Conservation (phyloP, 2,888 invertebrate species). For the Standfussiana lucernea region DNA sequence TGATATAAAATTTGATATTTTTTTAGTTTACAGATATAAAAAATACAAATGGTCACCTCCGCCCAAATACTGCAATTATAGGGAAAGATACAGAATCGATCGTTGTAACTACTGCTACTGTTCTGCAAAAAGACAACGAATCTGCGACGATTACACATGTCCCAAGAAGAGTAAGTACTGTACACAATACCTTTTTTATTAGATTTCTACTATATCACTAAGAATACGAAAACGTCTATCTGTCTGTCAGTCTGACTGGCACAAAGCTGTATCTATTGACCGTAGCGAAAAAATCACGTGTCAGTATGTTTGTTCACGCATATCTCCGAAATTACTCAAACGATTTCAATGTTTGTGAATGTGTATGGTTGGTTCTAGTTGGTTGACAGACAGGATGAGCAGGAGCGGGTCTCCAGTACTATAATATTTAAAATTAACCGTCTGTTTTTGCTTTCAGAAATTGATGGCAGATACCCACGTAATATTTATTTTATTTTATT, state of each 20-base stretch:
- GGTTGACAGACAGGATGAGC: no score
- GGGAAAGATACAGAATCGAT: constrained; percentile 4
- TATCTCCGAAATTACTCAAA: no score
- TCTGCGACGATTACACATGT: background rate
- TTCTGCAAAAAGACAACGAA: background rate
- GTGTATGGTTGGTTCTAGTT: no score
- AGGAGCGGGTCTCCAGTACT: no score
- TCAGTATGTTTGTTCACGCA: no score
- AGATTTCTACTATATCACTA: no score
- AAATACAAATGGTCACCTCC: background rate
- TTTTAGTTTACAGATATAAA: background rate
- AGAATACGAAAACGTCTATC: no score
- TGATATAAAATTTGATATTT: no score
- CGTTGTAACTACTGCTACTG: constrained; percentile 12
- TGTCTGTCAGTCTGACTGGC: no score
- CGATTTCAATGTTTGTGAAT: no score
- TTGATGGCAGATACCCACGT: background rate
- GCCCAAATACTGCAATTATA: background rate
- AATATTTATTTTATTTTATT: background rate
- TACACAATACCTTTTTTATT: background rate
- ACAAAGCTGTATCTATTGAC: no score
- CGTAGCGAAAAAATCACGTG: no score
- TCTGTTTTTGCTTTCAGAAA: background rate
- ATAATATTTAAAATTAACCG: background rate
- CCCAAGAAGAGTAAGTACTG: background rate